Conservation (phyloP, 1,140 invertebrate genomes). For the Leptinotarsa defecta region DNA sequence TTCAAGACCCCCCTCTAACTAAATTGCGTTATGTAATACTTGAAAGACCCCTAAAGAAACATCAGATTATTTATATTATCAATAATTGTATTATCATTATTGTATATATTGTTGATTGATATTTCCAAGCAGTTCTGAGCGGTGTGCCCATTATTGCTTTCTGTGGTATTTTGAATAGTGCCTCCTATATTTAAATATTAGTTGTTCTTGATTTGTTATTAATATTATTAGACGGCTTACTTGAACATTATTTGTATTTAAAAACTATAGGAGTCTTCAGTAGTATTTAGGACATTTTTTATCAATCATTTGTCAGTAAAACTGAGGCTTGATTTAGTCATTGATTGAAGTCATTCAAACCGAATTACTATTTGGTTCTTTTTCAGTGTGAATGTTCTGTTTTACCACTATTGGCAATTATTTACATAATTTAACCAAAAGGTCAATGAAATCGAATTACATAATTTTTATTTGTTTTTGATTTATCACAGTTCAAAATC, state of each 20-base stretch:
- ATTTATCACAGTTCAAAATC: not conserved
- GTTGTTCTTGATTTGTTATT: too few species aligned
- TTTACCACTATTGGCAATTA: not conserved
- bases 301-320: too few species aligned
- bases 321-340: too few species aligned
- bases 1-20: too few species aligned
- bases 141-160: not conserved
- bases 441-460: not conserved
- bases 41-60: too few species aligned
- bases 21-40: too few species aligned
- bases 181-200: not conserved
- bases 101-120: slow-evolving; percentile 2
- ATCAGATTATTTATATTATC: too few species aligned
- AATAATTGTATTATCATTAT: not conserved
- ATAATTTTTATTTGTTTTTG: not conserved
- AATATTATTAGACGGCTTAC: too few species aligned
- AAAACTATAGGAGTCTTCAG: too few species aligned
- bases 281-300: too few species aligned
- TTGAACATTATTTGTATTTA: too few species aligned
- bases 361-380: not conserved
- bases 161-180: not conserved
- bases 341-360: not conserved
- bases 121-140: not conserved
- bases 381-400: not conserved
- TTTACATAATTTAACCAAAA: not conserved